A percentile compares a stretch with the other conserved stretches of the same genome.
phyloP scores from a whole-genome alignment of 1,140 invertebrate species.

The Temnothorax curvispinosus region DNA sequence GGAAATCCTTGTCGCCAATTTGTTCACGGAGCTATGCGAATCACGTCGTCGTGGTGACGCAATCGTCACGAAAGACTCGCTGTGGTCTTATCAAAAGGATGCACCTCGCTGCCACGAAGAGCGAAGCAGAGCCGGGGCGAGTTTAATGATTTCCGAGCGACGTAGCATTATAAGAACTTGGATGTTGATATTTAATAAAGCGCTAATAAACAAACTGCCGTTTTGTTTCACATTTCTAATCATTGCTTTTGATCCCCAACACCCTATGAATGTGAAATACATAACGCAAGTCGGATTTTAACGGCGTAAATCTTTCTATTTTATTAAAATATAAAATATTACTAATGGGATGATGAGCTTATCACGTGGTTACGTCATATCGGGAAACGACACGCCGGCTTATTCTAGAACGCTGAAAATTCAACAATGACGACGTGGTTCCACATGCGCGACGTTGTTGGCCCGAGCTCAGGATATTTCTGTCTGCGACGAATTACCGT shows the following conservation, averaged over 20 bases:
- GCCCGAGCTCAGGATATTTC: constrained; percentile 67
- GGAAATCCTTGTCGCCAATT: constrained; percentile 65
- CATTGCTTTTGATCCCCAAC: background rate
- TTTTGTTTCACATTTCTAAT: background rate
- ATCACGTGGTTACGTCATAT: background rate
- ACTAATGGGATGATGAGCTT: background rate
- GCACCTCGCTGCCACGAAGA: constrained; percentile 40
- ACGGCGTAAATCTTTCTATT: background rate
- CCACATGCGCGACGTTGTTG: constrained; percentile 28
- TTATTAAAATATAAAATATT: too few species aligned
- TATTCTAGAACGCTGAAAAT: constrained; percentile 69
- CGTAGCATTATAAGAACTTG: constrained; percentile 17
- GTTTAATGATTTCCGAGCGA: constrained; percentile 37
- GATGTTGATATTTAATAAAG: background rate
- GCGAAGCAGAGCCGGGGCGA: constrained; percentile 17
- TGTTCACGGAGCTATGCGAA: constrained; percentile 61
- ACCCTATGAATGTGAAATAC: background rate
- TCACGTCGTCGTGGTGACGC: constrained; percentile 56
- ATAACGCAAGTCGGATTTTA: background rate
- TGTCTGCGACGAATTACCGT: constrained; percentile 66
- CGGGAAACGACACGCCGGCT: constrained; percentile 11
- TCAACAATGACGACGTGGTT: constrained; percentile 59
- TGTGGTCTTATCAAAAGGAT: constrained; percentile 53
- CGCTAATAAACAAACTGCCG: background rate
- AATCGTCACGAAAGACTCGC: constrained; percentile 59